Conservation (phyloP, 2,888 invertebrate species). For the Ametastegia equiseti region DNA sequence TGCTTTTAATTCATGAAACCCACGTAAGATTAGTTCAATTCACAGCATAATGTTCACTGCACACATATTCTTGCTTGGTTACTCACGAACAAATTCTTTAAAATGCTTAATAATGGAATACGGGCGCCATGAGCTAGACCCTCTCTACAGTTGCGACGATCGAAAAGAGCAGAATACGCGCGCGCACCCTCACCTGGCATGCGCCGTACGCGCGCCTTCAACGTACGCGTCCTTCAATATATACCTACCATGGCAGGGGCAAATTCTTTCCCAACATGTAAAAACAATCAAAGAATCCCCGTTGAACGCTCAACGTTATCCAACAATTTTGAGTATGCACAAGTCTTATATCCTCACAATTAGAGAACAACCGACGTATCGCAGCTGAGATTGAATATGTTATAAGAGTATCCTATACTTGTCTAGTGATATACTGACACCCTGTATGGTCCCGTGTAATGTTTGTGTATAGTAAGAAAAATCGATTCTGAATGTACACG, state of each 20-base stretch:
- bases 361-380: neutral
- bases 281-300: neutral
- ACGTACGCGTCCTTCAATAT: constrained; percentile 23
- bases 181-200: constrained; percentile 64
- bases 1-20: neutral
- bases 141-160: constrained; percentile 70
- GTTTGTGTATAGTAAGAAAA: constrained; percentile 7
- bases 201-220: constrained; percentile 24
- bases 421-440: neutral
- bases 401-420: neutral
- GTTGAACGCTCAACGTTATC: neutral
- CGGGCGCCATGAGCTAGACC: constrained; percentile 66
- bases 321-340: neutral
- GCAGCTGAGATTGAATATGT: neutral
- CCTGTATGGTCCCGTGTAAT: neutral
- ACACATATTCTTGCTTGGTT: constrained; percentile 52
- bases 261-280: neutral
- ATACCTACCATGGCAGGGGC: neutral
- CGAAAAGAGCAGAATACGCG: constrained; percentile 71
- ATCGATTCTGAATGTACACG: neutral
- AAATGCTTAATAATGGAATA: constrained; percentile 49
- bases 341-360: neutral
- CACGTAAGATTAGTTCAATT: neutral
- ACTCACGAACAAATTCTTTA: constrained; percentile 8
- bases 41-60: constrained; percentile 9